Evolutionary conservation across 1,140 invertebrate species (phyloP).

Genomic region (Apocrypta bakeri): DNA sequence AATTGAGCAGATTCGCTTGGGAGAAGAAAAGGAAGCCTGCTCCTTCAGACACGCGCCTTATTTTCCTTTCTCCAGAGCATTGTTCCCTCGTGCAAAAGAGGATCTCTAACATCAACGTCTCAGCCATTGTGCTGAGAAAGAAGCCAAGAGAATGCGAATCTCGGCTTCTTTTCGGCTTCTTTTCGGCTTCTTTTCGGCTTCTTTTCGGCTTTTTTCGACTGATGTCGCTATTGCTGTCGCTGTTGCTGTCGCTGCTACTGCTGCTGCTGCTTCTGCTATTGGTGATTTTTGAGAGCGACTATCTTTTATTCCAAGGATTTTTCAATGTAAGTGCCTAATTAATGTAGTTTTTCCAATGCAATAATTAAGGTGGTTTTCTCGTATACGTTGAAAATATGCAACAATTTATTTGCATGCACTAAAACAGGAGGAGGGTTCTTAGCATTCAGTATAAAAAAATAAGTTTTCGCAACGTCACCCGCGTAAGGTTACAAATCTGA

Average conservation of each 20-base stretch:
- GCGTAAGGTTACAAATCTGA: too few relatives aligned
- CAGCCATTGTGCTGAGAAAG: neutral
- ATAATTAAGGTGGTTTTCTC: too few relatives aligned
- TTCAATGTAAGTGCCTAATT: neutral
- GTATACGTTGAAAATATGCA: too few relatives aligned
- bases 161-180: neutral
- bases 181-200: neutral
- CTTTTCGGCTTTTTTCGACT: neutral
- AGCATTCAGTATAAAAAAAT: too few relatives aligned
- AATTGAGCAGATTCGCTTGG: conserved; percentile 17
- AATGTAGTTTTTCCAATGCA: too few relatives aligned
- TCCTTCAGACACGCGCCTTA: neutral
- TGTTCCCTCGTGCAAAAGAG: conserved; percentile 14
- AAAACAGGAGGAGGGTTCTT: too few relatives aligned
- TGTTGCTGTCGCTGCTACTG: neutral
- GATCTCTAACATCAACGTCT: conserved; percentile 30
- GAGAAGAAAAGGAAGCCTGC: conserved; percentile 1
- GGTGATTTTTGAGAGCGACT: too few relatives aligned
- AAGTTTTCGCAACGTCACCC: too few relatives aligned
- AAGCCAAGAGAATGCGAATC: conserved; percentile 29
- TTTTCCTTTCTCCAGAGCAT: conserved; percentile 22
- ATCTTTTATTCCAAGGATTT: neutral
- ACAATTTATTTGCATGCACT: too few relatives aligned
- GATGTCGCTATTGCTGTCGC: neutral
- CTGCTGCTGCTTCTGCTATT: too few relatives aligned